Evolutionary conservation across 2,888 invertebrate species (phyloP).

Genomic region (Megaustenia siamemsis): DNA sequence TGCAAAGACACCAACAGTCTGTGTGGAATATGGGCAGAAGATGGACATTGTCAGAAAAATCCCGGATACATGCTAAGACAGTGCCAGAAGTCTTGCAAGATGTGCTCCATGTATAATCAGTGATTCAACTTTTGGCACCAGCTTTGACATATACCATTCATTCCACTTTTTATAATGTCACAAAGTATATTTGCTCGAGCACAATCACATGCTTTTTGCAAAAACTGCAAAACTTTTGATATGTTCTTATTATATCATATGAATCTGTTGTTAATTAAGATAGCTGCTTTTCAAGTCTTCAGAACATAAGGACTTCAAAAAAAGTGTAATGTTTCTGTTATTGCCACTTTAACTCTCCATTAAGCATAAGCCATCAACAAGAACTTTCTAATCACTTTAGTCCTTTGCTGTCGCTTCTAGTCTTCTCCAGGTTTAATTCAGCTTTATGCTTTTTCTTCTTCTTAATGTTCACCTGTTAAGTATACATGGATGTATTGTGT

Average conservation of each 20-base stretch:
- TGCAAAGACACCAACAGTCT: conserved; percentile 60
- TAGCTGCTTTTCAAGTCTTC: neutral
- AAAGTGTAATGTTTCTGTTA: no score
- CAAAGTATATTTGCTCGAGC: neutral
- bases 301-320: no score
- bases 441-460: no score
- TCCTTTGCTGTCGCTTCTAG: no score
- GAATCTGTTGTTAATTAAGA: neutral
- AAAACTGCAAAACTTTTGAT: neutral
- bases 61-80: conserved; percentile 62
- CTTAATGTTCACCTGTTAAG: no score
- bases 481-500: no score
- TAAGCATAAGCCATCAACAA: no score
- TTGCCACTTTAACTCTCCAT: no score
- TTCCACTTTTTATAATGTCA: no score
- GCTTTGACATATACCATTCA: neutral
- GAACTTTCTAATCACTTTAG: no score
- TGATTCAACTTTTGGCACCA: neutral
- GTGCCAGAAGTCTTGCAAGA: conserved; percentile 63
- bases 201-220: neutral
- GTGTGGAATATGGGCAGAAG: conserved; percentile 63
- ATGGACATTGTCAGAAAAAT: conserved; percentile 60
- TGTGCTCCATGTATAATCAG: conserved; percentile 53
- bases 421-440: no score
- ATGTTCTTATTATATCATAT: no score